Evolutionary conservation across 2,113 vertebrate genomes (phyloP), one percentile per base, ranked within the genome.

Genomic region (Eulemur rufifrons): DNA sequence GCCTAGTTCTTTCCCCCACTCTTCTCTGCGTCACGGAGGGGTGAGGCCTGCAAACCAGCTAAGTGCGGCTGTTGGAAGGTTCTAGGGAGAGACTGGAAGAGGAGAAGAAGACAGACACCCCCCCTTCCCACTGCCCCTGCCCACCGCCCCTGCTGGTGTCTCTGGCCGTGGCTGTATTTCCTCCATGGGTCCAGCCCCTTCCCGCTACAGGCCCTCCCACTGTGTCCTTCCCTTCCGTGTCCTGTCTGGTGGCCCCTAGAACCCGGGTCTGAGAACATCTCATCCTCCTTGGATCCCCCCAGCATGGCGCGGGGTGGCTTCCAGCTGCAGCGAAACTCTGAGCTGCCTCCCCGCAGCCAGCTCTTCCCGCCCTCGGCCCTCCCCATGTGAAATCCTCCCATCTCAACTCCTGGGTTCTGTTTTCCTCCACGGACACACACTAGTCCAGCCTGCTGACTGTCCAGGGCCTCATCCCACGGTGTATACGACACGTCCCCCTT

Each of bases 151-250:
- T 1, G 7, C 11, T 25, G 6, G n/a, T 34, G 2, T 77, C 61
- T n/a, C 32, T 7, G 25, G 27, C 29, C 32, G 34, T 6, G 56
- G 21, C 66, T 42, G 2, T 21, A 10, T 11, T 10, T 66, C 34
- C 74, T 50, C 61, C 52, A 0, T 5, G 52, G 18, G 54, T 34
- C 17, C 13, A 34, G 68, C 34, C 18, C 71, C 15, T n/a, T 0
- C 59, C 20, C 1, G 0, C 21, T 12, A 1, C 2, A 11, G n/a
- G 56, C 0, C 6, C 39, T 34, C 23, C 32, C 11, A 0, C 59
- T 25, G 17, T 45, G 25, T 37, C 27, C 27, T 73, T 15, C 14
- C 73, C 42, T 68, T 47, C 45, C 23, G 42, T 32, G 76, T 59
- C 45, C 86, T 10, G 23, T 34, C 37, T 29, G 52, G 39, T 10